Percentiles rank a stretch among this genome's conserved stretches.
These are phyloP conservation scores for Pelagia noctiluca DNA, from an alignment of 30 jellyfish, hydroid and myxozoan species.

Conservation along the genomic window DNA sequence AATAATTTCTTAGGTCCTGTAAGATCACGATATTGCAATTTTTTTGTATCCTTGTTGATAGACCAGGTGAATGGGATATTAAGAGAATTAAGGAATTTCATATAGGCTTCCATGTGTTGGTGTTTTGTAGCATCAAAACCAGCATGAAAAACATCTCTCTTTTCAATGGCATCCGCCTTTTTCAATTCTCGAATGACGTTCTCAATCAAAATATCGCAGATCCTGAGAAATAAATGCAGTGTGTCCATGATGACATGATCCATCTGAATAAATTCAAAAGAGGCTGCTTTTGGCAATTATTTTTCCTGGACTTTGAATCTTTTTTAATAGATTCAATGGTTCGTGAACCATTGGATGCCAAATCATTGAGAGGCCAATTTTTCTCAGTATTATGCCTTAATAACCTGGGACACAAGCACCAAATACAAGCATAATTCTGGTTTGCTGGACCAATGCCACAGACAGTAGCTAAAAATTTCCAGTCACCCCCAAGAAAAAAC, in stretches of 20 bases:
- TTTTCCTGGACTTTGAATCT: not conserved
- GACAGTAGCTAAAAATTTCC: too few relatives aligned
- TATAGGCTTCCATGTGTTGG: constrained; percentile 21
- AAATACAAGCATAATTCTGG: constrained; percentile 9
- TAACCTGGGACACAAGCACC: constrained; percentile 32
- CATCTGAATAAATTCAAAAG: constrained; percentile 11
- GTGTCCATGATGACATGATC: constrained; percentile 34
- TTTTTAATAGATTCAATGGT: not conserved
- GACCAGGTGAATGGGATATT: not conserved
- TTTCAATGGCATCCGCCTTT: too few relatives aligned
- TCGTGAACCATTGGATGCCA: not conserved
- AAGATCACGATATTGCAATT: not conserved
- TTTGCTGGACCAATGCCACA: not conserved
- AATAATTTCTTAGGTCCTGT: constrained; percentile 26
- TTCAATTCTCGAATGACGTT: too few relatives aligned
- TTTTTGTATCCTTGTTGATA: not conserved
- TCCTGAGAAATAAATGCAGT: too few relatives aligned
- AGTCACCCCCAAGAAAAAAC: not conserved
- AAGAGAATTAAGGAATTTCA: not conserved
- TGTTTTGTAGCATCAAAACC: not conserved
- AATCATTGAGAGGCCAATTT: not conserved
- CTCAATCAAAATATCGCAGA: too few relatives aligned
- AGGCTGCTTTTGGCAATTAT: not conserved
- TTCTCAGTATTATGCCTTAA: not conserved
- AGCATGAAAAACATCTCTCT: not conserved